Evolutionary conservation across 2,888 invertebrate genomes (phyloP), one percentile per base, ranked within the genome.

Genomic region (Heliconius sara): DNA sequence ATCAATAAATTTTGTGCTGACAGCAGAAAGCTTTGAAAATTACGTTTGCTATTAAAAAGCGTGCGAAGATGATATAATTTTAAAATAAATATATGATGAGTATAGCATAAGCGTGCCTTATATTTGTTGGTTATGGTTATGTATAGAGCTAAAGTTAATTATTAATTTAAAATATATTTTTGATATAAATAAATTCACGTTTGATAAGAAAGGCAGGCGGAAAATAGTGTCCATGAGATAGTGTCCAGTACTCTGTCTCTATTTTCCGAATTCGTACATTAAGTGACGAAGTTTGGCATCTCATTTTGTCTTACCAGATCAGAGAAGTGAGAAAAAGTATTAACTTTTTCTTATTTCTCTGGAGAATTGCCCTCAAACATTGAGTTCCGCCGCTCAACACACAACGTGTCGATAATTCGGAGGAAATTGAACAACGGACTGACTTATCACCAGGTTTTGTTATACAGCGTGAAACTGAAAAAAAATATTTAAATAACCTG

Each of bases 1-100:
- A 80, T 82, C 79, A 75, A 84, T 84, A 84, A 84, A 84, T 82
- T 80, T 80, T 65, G 39, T 34, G 72, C 73, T 75, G 80, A 78
- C 81, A 75, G 78, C 66, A 79, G 74, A 78, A 81, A 81, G 81
- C 71, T 65, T 74, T 77, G 80, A 79, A 80, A 79, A 81, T 80
- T 81, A 81, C 79, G 63, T 67, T 74, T 77, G 77, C 75, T 52
- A 76, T 77, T 75, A 78, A 80, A 81, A 71, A 81, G 43, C 79
- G 79, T 80, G 78, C 77, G 52, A 76, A 47, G 39, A 52, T 57
- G 47, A 77, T 72, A 79, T 60, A 74, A 74, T 65, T 72, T 77
- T 77, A 57, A 63, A 80, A 74, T 77, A 67, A 77, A 73, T 65
- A 71, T 43, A 27, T 43, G 43, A 66, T 65, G 60, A 65, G 63